Percentiles rank a stretch among this genome's conserved stretches.
phyloP scores from a whole-genome alignment of 2,888 invertebrate genomes.

The Hyppa rectilinea region DNA sequence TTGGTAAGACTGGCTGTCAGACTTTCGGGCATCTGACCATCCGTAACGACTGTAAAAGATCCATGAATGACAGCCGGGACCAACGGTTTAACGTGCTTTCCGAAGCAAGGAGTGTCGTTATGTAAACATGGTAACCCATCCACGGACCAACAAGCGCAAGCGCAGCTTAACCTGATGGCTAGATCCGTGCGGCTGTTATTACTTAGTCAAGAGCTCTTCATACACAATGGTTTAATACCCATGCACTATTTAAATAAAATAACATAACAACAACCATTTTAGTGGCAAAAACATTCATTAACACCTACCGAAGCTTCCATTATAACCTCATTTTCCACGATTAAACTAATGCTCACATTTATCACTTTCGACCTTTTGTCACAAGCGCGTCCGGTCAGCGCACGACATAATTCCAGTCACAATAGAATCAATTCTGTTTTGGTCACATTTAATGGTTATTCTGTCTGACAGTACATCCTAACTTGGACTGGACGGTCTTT shows the following conservation, averaged over 20 bases:
- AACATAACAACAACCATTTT: slow-evolving; percentile 10
- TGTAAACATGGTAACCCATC: too few species aligned
- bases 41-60: too few species aligned
- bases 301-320: slow-evolving; percentile 11
- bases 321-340: slow-evolving; percentile 34
- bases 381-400: slow-evolving; percentile 50
- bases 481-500: slow-evolving; percentile 37
- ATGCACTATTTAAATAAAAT: background rate
- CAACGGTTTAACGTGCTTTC: too few species aligned
- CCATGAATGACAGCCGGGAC: too few species aligned
- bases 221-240: background rate
- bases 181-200: too few species aligned
- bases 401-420: slow-evolving; percentile 43
- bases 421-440: slow-evolving; percentile 57
- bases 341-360: slow-evolving; percentile 44
- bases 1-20: too few species aligned
- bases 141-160: too few species aligned
- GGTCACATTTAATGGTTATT: slow-evolving; percentile 50
- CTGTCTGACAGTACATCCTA: slow-evolving; percentile 39
- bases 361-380: slow-evolving; percentile 40
- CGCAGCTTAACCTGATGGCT: too few species aligned
- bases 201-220: too few species aligned
- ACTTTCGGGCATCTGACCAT: too few species aligned
- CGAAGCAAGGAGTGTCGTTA: too few species aligned
- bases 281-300: slow-evolving; percentile 18